These are phyloP conservation scores for Probaryconus sp. DNA, from an alignment of 1,140 invertebrate species.

Conservation along the genomic window DNA sequence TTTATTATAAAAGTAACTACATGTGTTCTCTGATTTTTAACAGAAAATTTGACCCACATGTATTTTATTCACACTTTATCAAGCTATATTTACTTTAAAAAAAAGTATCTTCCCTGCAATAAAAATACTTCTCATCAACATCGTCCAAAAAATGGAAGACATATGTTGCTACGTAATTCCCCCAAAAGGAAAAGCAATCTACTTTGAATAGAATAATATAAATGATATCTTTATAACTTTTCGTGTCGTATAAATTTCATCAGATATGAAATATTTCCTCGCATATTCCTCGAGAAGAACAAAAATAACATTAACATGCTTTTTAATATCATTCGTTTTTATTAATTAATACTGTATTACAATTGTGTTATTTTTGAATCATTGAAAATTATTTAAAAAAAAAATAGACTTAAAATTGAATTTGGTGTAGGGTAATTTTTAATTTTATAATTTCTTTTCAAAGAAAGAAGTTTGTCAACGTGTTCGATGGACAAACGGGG, in stretches of 20 bases:
- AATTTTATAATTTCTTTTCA: background rate
- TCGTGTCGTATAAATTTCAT: too few relatives aligned
- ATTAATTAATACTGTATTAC: too few relatives aligned
- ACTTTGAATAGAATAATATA: too few relatives aligned
- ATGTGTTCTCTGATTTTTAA: too few relatives aligned
- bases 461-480: conserved; percentile 16
- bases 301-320: too few relatives aligned
- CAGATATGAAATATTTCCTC: too few relatives aligned
- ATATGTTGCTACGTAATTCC: background rate
- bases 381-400: background rate
- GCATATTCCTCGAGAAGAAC: too few relatives aligned
- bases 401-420: background rate
- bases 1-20: too few relatives aligned
- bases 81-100: background rate
- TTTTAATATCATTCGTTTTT: background rate
- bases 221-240: too few relatives aligned
- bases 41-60: background rate
- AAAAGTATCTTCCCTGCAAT: background rate
- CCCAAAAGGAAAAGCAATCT: background rate
- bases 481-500: background rate
- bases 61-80: background rate
- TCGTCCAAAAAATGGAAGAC: background rate
- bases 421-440: background rate
- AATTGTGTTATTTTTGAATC: too few relatives aligned
- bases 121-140: background rate